phyloP scores from a whole-genome alignment of 2,113 vertebrate species.

The Dendrocopos noguchii region DNA sequence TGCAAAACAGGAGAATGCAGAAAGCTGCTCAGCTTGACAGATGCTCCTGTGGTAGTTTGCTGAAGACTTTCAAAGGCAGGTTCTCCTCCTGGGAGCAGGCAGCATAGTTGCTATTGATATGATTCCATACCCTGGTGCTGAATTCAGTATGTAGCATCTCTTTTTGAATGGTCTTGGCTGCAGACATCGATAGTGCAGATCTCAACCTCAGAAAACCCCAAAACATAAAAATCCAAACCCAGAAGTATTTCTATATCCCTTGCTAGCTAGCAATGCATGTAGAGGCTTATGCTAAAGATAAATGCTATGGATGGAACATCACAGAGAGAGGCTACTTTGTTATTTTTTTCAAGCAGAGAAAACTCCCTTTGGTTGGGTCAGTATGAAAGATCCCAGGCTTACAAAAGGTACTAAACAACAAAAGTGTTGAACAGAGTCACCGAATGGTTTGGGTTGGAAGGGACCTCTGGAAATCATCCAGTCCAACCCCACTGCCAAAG shows the following conservation, averaged over 20 bases:
- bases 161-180: neutral
- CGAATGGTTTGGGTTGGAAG: too few species aligned
- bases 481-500: too few species aligned
- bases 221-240: neutral
- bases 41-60: neutral
- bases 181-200: neutral
- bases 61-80: neutral
- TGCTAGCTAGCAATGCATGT: neutral
- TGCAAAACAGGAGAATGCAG: neutral
- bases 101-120: neutral
- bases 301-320: neutral
- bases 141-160: neutral
- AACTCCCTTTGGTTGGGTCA: neutral
- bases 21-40: neutral
- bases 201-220: neutral
- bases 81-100: neutral
- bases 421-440: neutral
- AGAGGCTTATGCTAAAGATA: neutral
- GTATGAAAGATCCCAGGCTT: neutral
- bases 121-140: neutral
- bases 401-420: neutral
- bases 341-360: neutral
- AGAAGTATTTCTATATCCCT: neutral
- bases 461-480: too few species aligned
- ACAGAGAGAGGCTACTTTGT: neutral